Conservation (phyloP, 1,140 invertebrate species). For the Aphelinus certus region DNA sequence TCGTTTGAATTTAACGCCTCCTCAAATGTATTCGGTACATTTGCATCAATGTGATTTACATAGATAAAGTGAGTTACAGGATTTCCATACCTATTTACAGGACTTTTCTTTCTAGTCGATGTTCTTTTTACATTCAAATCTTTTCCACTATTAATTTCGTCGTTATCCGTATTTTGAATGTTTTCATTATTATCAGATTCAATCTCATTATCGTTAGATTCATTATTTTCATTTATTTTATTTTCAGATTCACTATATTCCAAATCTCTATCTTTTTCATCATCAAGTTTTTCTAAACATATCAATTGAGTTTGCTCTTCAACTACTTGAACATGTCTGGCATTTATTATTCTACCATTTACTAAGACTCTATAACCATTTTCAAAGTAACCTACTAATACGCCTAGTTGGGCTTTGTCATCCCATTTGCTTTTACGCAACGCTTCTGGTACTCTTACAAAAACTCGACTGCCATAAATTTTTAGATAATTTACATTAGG, state of each 20-base stretch:
- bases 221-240: background rate
- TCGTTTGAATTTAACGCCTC: slow-evolving; percentile 4
- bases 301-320: slow-evolving; percentile 3
- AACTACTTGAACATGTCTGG: slow-evolving; percentile 5
- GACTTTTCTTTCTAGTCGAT: background rate
- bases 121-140: background rate
- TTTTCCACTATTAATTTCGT: too few relatives aligned
- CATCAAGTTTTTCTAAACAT: background rate
- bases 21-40: background rate
- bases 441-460: background rate
- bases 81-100: background rate
- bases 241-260: background rate
- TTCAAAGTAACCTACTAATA: slow-evolving; percentile 15
- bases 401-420: background rate
- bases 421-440: slow-evolving; percentile 1
- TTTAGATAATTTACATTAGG: slow-evolving; percentile 5
- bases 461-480: slow-evolving; percentile 4
- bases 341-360: slow-evolving; percentile 1
- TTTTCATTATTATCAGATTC: too few relatives aligned
- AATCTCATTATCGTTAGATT: background rate
- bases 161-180: too few relatives aligned
- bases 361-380: slow-evolving; percentile 11
- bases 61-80: background rate
- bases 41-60: slow-evolving; percentile 1
- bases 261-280: background rate